Conservation (phyloP, 2,797 vertebrate genomes). For the Psittacula echo region DNA sequence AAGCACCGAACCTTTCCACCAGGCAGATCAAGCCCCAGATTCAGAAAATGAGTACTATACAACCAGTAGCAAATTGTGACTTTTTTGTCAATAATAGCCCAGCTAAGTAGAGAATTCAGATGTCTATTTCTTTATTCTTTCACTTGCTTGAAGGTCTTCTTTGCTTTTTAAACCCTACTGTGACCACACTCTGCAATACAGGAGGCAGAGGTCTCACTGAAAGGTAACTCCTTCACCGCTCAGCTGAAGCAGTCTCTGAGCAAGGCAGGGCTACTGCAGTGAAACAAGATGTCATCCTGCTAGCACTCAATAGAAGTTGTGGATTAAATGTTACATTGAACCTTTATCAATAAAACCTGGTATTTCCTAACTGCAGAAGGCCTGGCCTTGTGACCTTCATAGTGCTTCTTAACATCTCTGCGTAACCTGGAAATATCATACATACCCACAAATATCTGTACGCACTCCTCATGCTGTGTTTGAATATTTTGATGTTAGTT, state of each 20-base stretch:
- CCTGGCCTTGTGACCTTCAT: not conserved
- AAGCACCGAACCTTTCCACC: accelerated
- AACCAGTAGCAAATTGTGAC: not conserved
- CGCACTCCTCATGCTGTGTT: accelerated
- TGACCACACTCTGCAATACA: accelerated
- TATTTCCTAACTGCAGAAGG: not conserved
- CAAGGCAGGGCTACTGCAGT: not conserved
- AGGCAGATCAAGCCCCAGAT: not conserved
- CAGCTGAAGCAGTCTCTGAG: not conserved
- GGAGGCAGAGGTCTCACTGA: not conserved
- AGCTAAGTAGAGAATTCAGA: not conserved
- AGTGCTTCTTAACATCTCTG: accelerated
- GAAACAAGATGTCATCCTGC: not conserved
- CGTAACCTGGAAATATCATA: accelerated
- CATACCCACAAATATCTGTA: too few species aligned
- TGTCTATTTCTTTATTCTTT: not conserved
- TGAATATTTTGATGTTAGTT: not conserved
- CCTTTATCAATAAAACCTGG: not conserved
- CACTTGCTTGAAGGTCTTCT: not conserved
- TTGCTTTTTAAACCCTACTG: accelerated
- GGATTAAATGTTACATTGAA: not conserved
- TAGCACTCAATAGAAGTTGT: accelerated
- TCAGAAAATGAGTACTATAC: not conserved
- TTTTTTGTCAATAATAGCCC: not conserved
- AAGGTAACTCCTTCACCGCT: not conserved